Conservation (phyloP, 2,797 vertebrate genomes). For the Sparidentex hasta region DNA sequence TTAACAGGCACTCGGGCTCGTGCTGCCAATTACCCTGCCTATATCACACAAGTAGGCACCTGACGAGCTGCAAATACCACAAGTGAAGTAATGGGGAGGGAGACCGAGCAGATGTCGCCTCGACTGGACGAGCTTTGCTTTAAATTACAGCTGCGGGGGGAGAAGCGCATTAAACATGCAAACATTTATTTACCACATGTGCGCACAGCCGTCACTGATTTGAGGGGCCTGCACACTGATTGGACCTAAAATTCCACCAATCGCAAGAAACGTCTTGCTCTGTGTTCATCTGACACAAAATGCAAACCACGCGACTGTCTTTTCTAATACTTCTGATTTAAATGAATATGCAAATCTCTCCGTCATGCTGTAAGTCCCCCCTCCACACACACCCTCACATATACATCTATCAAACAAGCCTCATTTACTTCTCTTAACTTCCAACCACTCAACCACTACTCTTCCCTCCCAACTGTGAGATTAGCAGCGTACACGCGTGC, state of each 20-base stretch:
- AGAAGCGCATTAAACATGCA: neutral
- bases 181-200: conserved; percentile 17
- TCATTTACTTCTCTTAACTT: conserved; percentile 60
- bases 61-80: conserved; percentile 55
- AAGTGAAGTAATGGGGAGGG: conserved; percentile 38
- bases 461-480: conserved; percentile 26
- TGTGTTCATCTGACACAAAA: conserved; percentile 1
- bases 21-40: conserved; percentile 51
- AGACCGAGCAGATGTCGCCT: conserved; percentile 47
- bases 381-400: neutral
- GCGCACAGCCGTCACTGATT: conserved; percentile 17
- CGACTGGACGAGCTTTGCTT: neutral
- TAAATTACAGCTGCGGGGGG: conserved; percentile 8
- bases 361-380: neutral
- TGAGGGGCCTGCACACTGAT: conserved; percentile 12
- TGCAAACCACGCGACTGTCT: conserved; percentile 7
- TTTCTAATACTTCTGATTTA: conserved; percentile 27
- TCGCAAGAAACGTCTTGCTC: neutral
- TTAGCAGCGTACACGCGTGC: neutral
- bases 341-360: conserved; percentile 57
- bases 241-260: neutral
- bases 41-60: conserved; percentile 55
- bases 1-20: conserved; percentile 45
- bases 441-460: conserved; percentile 16
- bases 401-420: conserved; percentile 49